These are phyloP conservation scores for Nephila pilipes DNA, from an alignment of 1,140 invertebrate genomes.

Conservation along the genomic window DNA sequence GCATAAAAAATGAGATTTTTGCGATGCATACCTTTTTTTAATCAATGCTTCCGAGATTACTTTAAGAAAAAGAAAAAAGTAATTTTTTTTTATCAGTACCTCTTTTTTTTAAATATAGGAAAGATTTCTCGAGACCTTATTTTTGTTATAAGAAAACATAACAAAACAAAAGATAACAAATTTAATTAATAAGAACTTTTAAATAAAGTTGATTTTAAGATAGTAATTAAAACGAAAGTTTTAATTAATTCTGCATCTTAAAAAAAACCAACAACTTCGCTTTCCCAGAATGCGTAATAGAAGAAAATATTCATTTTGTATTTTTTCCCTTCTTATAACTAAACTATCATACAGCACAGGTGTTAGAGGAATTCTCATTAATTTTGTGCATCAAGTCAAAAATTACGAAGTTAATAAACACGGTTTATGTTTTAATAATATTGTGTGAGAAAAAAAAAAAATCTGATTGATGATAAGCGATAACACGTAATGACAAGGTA, in stretches of 20 bases:
- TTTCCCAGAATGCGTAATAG: not conserved
- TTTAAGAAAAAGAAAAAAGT: not conserved
- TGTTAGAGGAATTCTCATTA: not conserved
- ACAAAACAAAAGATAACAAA: not conserved
- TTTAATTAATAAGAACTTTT: constrained; percentile 35
- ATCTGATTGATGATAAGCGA: not conserved
- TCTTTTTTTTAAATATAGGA: not conserved
- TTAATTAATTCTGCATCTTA: constrained; percentile 7
- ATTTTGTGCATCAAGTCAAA: constrained; percentile 12
- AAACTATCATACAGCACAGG: not conserved
- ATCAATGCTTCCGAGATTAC: not conserved
- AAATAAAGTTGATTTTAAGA: constrained; percentile 28
- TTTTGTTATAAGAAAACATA: not conserved
- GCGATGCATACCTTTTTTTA: not conserved
- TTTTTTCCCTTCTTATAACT: not conserved
- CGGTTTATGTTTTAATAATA: not conserved
- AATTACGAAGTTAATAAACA: constrained; percentile 29
- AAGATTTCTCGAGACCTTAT: not conserved
- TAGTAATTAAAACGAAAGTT: constrained; percentile 42
- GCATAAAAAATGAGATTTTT: not conserved
- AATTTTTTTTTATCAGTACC: not conserved
- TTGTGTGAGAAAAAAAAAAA: not conserved
- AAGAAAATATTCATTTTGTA: not conserved
- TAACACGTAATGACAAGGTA: too few relatives aligned
- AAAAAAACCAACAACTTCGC: not conserved